Conservation (phyloP, 1,140 invertebrate genomes). For the Drosophila orosa region DNA sequence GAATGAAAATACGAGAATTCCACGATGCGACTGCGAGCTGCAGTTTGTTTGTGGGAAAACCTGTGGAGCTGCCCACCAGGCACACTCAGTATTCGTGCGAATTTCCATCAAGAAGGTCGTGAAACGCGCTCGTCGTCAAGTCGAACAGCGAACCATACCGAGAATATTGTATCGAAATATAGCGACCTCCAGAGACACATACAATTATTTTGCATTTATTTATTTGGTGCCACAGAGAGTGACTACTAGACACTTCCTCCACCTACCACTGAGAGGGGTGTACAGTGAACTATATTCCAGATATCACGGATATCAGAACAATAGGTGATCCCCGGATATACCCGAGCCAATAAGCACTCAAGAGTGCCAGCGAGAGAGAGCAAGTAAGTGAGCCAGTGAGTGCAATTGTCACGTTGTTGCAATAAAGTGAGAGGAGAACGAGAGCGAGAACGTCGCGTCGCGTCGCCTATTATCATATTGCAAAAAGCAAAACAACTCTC, state of each 20-base stretch:
- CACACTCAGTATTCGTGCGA: constrained; percentile 61
- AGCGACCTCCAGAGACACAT: not conserved
- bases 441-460: not conserved
- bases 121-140: constrained; percentile 6
- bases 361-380: constrained; percentile 1
- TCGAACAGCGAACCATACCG: not conserved
- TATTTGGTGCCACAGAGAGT: constrained; percentile 11
- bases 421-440: constrained; percentile 2
- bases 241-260: not conserved
- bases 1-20: constrained; percentile 11
- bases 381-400: constrained; percentile 6
- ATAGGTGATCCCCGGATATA: not conserved
- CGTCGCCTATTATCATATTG: constrained; percentile 38
- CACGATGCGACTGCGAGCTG: not conserved
- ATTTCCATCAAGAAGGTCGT: constrained; percentile 65
- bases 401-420: constrained; percentile 41
- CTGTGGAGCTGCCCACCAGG: constrained; percentile 7
- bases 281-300: constrained; percentile 1
- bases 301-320: not conserved
- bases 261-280: not conserved
- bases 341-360: not conserved
- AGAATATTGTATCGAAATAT: constrained; percentile 3
- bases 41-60: not conserved
- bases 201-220: constrained; percentile 8
- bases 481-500: constrained; percentile 25